These are phyloP conservation scores for Magallana ariakensis DNA, from an alignment of 1,140 invertebrate species.

Conservation along the genomic window DNA sequence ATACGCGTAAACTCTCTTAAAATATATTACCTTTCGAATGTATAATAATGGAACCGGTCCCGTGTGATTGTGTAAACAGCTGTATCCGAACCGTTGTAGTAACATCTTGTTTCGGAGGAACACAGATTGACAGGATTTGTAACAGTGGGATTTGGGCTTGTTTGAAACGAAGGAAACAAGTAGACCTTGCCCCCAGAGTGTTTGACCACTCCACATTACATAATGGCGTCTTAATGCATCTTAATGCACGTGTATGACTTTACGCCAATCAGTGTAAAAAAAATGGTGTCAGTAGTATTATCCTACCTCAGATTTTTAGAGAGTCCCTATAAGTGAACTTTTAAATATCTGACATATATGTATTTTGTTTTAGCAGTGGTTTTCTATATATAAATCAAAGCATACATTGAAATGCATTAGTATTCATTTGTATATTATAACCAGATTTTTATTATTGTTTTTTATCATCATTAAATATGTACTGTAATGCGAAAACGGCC, in stretches of 20 bases:
- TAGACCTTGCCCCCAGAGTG: background rate
- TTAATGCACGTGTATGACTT: slow-evolving; percentile 16
- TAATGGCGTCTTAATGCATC: slow-evolving; percentile 17
- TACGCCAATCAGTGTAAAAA: background rate
- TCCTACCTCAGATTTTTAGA: no score
- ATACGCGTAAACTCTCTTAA: slow-evolving; percentile 19
- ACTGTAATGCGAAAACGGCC: no score
- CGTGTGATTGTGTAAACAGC: background rate
- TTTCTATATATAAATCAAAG: no score
- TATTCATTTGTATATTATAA: no score
- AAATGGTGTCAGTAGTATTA: no score
- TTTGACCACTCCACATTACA: background rate
- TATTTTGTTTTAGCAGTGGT: no score
- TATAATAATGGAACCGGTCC: background rate
- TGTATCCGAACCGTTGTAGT: background rate
- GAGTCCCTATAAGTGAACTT: no score
- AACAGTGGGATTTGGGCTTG: background rate
- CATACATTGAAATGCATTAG: no score
- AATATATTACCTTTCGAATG: background rate
- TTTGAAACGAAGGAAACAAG: background rate
- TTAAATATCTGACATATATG: no score
- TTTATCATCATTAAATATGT: no score
- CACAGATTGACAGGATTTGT: background rate
- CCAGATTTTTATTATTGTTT: no score
- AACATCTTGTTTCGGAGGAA: background rate